These are phyloP conservation scores for Barbus barbus DNA, from an alignment of 2,113 vertebrate species.

Conservation along the genomic window DNA sequence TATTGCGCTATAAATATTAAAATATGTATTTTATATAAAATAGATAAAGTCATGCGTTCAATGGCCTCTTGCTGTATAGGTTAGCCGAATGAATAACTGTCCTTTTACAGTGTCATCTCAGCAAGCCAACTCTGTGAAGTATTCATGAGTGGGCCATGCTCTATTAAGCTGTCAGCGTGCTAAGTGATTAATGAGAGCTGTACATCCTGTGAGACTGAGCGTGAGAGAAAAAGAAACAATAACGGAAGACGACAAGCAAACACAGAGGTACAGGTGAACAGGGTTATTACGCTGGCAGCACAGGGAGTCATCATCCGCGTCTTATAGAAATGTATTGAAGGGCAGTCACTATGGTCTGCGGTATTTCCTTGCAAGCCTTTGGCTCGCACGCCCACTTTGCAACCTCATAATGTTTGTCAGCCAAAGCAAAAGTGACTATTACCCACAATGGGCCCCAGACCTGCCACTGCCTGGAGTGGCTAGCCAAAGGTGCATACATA, in stretches of 20 bases:
- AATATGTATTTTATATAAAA: neutral
- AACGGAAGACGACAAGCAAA: slow-evolving; percentile 47
- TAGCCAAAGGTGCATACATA: neutral
- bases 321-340: slow-evolving; percentile 21
- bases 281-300: neutral
- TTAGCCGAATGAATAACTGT: slow-evolving; percentile 64
- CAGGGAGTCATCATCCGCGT: slow-evolving; percentile 12
- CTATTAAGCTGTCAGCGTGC: slow-evolving; percentile 73
- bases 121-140: slow-evolving; percentile 67
- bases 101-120: slow-evolving; percentile 56
- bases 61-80: slow-evolving; percentile 33
- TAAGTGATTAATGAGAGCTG: slow-evolving; percentile 73
- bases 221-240: slow-evolving; percentile 53
- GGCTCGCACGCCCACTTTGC: neutral
- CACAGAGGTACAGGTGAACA: slow-evolving; percentile 7
- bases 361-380: slow-evolving; percentile 16
- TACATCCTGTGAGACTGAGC: slow-evolving; percentile 56
- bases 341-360: slow-evolving; percentile 1
- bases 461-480: neutral
- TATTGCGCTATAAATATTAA: neutral
- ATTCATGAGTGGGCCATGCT: slow-evolving; percentile 73
- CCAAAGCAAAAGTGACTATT: slow-evolving; percentile 17
- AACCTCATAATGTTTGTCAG: neutral
- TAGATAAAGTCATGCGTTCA: neutral
- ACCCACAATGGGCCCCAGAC: neutral